A percentile compares a stretch with the other conserved stretches of the same genome.
These are phyloP conservation scores for Erynnis tages DNA, from an alignment of 2,888 invertebrate genomes.

Conservation along the genomic window DNA sequence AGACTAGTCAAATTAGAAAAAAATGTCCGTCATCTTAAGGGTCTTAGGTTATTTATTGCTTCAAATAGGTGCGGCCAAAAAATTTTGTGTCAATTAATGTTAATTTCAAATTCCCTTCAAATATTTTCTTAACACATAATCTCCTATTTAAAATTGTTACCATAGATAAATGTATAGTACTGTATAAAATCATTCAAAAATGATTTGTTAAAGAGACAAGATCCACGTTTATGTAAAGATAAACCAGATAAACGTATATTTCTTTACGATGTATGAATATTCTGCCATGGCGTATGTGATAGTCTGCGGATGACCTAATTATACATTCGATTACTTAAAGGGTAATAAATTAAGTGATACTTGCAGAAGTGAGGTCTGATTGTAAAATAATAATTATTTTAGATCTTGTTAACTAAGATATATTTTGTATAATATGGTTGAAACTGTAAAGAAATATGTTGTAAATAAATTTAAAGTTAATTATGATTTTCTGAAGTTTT, in stretches of 20 bases:
- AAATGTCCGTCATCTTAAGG: slow-evolving; percentile 57
- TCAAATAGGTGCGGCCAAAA: slow-evolving; percentile 40
- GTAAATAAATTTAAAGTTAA: slow-evolving; percentile 79
- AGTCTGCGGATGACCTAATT: slow-evolving; percentile 52
- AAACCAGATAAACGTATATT: slow-evolving; percentile 37
- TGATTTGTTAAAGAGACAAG: slow-evolving; percentile 9
- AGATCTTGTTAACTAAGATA: slow-evolving; percentile 77
- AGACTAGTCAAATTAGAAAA: slow-evolving; percentile 77
- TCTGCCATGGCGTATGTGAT: slow-evolving; percentile 75
- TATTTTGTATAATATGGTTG: slow-evolving; percentile 81
- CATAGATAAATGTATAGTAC: slow-evolving; percentile 66
- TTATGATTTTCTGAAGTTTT: slow-evolving; percentile 44
- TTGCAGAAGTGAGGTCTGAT: slow-evolving; percentile 70
- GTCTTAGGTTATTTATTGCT: slow-evolving; percentile 72
- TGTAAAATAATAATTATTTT: slow-evolving; percentile 73
- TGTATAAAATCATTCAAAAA: slow-evolving; percentile 37
- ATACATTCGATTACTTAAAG: slow-evolving; percentile 63
- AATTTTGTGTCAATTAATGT: slow-evolving; percentile 29
- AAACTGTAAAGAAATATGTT: slow-evolving; percentile 78
- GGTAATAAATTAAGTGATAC: slow-evolving; percentile 58
- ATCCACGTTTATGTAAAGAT: slow-evolving; percentile 14
- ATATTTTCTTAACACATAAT: slow-evolving; percentile 38
- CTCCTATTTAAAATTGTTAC: slow-evolving; percentile 67
- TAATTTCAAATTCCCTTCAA: slow-evolving; percentile 28
- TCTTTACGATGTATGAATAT: slow-evolving; percentile 46